phyloP scores from a whole-genome alignment of 1,140 invertebrate genomes.

The Euura saliciscinereae region DNA sequence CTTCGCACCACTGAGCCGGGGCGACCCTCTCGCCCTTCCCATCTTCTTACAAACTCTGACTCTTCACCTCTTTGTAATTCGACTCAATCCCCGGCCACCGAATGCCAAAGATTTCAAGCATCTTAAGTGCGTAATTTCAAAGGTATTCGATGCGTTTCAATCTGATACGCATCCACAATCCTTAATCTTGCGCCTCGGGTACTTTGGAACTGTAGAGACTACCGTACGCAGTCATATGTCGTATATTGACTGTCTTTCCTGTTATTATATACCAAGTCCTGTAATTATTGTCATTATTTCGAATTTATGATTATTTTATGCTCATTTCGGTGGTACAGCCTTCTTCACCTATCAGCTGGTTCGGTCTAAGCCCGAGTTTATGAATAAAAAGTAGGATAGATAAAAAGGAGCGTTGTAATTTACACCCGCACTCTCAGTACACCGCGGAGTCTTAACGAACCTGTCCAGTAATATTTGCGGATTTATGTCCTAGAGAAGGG shows the following conservation, averaged over 20 bases:
- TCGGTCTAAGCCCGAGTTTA: no score
- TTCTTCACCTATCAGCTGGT: no score
- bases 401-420: background rate
- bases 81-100: background rate
- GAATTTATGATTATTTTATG: no score
- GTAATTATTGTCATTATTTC: no score
- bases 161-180: background rate
- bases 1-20: background rate
- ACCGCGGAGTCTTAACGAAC: background rate
- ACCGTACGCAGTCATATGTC: no score
- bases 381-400: background rate
- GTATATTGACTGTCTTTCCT: no score
- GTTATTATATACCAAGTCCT: no score
- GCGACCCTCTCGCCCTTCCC: no score
- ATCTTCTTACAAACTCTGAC: no score
- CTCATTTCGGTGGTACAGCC: no score
- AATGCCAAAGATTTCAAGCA: conserved; percentile 14
- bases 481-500: background rate
- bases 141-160: conserved; percentile 1
- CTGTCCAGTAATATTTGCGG: background rate
- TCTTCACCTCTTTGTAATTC: no score
- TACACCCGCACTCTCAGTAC: background rate
- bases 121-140: conserved; percentile 11
- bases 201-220: no score
- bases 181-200: background rate